Base-by-base conservation (phyloP, 2,888 invertebrate species). In the Tanytarsus gracilentus region DNA sequence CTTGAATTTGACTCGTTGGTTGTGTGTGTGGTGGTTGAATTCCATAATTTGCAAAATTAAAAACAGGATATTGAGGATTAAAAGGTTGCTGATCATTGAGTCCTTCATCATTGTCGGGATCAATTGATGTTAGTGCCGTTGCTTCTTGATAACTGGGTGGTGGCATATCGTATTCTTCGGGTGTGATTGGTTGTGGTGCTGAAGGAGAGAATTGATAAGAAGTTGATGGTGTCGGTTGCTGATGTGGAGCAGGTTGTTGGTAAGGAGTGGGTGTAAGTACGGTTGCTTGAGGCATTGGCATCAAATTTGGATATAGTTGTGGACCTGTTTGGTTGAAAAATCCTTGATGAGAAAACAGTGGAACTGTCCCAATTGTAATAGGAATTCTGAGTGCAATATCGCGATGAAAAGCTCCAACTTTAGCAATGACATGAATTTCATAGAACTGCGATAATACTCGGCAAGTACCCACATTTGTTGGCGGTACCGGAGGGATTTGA, bases 131-230 rank as follows among this genome's bases (percentile, higher is more conserved):
- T 48, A 44, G n/a, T 8, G 14, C 26, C 27, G 23, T 58, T 4
- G 58, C 58, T 25, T 33, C 60, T 14, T 48, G 30, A 48, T 60
- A 60, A 8, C 25, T 27, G n/a, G 60, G 60, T 26, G 60, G 60
- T 2, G 60, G 60, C 23, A 60, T n/a, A 48, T 49, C 48, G 25
- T 33, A 33, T 4, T 16, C 23, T 8, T 18, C 44, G 18, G 44
- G 44, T 23, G 56, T 9, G n/a, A 25, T 8, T 21, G 49, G 29
- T n/a, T 23, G 21, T n/a, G 59, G 23, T 3, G 27, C 44, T 14
- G n/a, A 5, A 27, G 25, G 14, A 8, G 40, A n/a, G n/a, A n/a
- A n/a, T n/a, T n/a, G 14, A 39, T 11, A 8, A 16, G 26, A 9
- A 6, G 48, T 30, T 3, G 56, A 40, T 14, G 26, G 40, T 9